phyloP scores from a whole-genome alignment of 2,113 vertebrate species.

The Pterocles burchelli region DNA sequence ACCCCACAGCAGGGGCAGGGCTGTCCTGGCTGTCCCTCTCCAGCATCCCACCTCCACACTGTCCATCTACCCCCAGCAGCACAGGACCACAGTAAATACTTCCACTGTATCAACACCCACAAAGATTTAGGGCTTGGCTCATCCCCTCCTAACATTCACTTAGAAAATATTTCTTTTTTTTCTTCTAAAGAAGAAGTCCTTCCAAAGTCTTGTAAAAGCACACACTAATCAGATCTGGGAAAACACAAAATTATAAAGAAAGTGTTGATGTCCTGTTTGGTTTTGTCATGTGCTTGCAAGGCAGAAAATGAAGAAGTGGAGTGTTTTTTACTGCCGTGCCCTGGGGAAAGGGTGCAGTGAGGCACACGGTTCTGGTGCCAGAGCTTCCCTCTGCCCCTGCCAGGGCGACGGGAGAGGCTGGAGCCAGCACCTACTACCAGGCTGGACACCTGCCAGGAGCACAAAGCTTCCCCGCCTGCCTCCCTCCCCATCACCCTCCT shows the following conservation, averaged over 20 bases:
- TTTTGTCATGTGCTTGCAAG: neutral
- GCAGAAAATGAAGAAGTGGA: neutral
- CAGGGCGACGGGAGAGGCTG: neutral
- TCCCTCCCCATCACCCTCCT: neutral
- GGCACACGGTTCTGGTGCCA: neutral
- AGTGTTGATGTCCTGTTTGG: neutral
- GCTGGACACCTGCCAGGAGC: neutral
- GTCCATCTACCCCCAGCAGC: accelerated
- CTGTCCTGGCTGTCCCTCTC: neutral
- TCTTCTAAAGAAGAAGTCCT: neutral
- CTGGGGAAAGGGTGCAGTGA: neutral
- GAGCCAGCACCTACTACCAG: conserved; percentile 16
- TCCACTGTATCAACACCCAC: neutral
- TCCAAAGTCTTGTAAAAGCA: neutral
- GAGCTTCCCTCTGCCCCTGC: neutral
- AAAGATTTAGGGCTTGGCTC: neutral
- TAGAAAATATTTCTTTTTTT: neutral
- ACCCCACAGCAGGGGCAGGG: neutral
- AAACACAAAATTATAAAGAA: neutral
- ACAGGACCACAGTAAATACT: neutral
- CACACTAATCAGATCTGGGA: accelerated
- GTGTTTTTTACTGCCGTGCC: neutral
- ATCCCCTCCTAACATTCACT: neutral
- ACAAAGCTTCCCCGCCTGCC: neutral
- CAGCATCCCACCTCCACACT: neutral